These are phyloP conservation scores for Brachymystax lenok DNA, from an alignment of 2,797 vertebrate species.

Conservation along the genomic window DNA sequence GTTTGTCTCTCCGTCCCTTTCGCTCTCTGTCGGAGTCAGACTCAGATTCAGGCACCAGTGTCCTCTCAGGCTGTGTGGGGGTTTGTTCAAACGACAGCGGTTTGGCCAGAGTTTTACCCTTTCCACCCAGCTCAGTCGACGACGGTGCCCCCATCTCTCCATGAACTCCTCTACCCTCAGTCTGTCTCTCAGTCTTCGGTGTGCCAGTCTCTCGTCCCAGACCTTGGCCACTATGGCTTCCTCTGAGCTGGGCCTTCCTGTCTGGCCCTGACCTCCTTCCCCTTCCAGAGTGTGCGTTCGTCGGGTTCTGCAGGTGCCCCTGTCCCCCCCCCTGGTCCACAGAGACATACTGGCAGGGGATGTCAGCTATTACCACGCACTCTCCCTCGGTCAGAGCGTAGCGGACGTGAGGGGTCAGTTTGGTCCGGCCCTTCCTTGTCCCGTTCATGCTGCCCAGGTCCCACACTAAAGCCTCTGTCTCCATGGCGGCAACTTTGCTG, in stretches of 20 bases:
- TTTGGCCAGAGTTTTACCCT: slow-evolving; percentile 37
- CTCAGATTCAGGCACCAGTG: slow-evolving; percentile 83
- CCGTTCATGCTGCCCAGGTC: slow-evolving; percentile 88
- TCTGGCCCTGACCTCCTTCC: slow-evolving; percentile 5
- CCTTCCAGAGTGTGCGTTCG: slow-evolving; percentile 24
- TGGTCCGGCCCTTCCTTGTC: slow-evolving; percentile 79
- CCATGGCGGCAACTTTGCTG: slow-evolving; percentile 12
- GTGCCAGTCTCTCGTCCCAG: slow-evolving; percentile 16
- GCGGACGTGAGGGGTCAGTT: slow-evolving; percentile 79
- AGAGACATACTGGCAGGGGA: slow-evolving; percentile 81
- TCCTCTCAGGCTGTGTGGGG: slow-evolving; percentile 58
- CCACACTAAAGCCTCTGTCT: slow-evolving; percentile 77
- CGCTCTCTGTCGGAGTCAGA: slow-evolving; percentile 76
- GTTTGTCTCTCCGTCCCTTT: slow-evolving; percentile 30
- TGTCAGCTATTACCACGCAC: slow-evolving; percentile 81
- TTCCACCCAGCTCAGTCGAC: slow-evolving; percentile 7
- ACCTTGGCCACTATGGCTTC: background rate
- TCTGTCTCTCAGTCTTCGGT: slow-evolving; percentile 28
- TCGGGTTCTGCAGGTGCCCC: slow-evolving; percentile 16
- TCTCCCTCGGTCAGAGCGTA: slow-evolving; percentile 82
- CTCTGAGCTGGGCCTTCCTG: slow-evolving; percentile 21
- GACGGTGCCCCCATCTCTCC: background rate
- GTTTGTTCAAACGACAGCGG: slow-evolving; percentile 62
- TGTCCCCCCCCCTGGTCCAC: slow-evolving; percentile 23
- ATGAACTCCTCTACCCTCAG: slow-evolving; percentile 16